Evolutionary conservation across 2,113 vertebrate genomes (phyloP).

Genomic region (Xenopus laevis): DNA sequence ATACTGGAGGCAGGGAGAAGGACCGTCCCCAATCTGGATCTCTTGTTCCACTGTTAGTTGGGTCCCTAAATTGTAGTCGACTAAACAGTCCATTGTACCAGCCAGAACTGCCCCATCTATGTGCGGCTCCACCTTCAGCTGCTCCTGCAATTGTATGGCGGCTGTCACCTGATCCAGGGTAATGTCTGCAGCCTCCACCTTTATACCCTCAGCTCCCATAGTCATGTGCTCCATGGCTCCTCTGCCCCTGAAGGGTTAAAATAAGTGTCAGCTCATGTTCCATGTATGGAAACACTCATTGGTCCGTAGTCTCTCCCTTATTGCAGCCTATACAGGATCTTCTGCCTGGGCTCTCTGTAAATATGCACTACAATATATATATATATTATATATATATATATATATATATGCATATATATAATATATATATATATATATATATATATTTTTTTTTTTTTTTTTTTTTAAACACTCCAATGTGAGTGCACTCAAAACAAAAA

Average conservation of each 20-base stretch:
- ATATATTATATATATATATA: no score
- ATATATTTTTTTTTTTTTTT: no score
- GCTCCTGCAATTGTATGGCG: slow-evolving; percentile 1
- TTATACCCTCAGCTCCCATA: background rate
- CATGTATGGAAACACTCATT: no score
- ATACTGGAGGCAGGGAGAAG: slow-evolving; percentile 7
- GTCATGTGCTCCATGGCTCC: slow-evolving; percentile 15
- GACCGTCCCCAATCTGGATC: slow-evolving; percentile 27
- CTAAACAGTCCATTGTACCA: slow-evolving; percentile 22
- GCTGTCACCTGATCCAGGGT: background rate
- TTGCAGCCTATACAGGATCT: no score
- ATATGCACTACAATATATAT: no score
- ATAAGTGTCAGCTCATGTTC: no score
- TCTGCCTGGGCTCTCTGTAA: no score
- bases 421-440: no score
- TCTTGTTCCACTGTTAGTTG: slow-evolving; percentile 33
- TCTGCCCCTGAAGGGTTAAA: background rate
- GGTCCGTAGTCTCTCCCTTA: no score
- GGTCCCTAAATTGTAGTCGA: slow-evolving; percentile 29
- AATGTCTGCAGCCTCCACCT: slow-evolving; percentile 1
- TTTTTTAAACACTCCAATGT: no score
- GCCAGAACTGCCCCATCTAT: background rate
- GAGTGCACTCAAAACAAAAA: no score
- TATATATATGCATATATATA: no score
- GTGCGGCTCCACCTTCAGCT: slow-evolving; percentile 18